Base-by-base conservation (phyloP, 2,113 vertebrate species). In the Rattus rattus region DNA sequence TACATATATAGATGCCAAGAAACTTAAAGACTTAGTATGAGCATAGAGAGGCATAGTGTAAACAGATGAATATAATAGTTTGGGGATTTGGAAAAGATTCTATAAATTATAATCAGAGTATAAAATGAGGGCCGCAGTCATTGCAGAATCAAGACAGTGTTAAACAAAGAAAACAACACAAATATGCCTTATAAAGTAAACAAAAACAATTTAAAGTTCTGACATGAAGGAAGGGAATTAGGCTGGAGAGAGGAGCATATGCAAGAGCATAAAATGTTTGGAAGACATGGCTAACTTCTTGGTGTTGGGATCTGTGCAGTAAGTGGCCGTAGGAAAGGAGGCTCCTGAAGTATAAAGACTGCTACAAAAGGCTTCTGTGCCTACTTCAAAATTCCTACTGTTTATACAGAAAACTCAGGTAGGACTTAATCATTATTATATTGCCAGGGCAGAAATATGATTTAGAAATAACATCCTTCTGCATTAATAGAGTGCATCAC, bases 11-110 rank as follows among this genome's bases (percentile, higher is more conserved):
- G 16, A 2, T 49, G 12, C 59, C 43, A 67, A 76, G 43, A 63
- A 63, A 26, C 20, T 79, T 79, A 36, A 77, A 47, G 76, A n/a
- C 30, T 76, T 95, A 52, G 11, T 92, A 73, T 72, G 17, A n/a
- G 7, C 36, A 72, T 72, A 39, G 12, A 75, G 69, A 92, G n/a
- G 72, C 1, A 17, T 63, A 88, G 54, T 75, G 1, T 90, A 92
- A 95, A 26, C 13, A 95, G 69, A 39, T 65, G 14, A 75, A 88
- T 63, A 73, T 19, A 79, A 73, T 91, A 94, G n/a, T 73, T 94
- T 69, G 7, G 17, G 10, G 14, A 14, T 70, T 9, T 69, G 28
- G 24, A 52, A 56, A 75, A 81, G 75, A 80, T 4, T 80, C 43
- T 88, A 22, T 47, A 39, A 72, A 85, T 16, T 86, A 93, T 39